Base-by-base conservation (phyloP, 2,888 invertebrate genomes). In the Hypomecis atomaria region DNA sequence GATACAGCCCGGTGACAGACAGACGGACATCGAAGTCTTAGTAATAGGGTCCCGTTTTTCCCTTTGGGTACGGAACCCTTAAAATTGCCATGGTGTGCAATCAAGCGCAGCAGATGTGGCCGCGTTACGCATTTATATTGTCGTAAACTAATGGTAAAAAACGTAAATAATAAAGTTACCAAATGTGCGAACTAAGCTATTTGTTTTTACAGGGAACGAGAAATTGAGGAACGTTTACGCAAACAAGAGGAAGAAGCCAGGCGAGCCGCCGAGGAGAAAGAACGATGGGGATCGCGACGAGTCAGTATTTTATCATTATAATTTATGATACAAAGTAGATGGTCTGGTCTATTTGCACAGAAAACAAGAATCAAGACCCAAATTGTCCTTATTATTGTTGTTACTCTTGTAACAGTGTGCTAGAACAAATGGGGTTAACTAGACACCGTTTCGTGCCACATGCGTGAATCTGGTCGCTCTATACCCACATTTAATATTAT, bases 171-270 rank as follows among this genome's bases (percentile, higher is more conserved):
- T n/a, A n/a, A n/a, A 23, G 23, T 23, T 23, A 23, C 23, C 3
- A 23, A 40, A 23, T 49, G 38, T 13, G 38, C 7, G 4, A 11
- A 11, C 0, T 6, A 34, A 23, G 6, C 7, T 38, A 13, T 37
- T 36, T 58, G 4, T 6, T 52, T 52, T 71, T 62, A 10, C 66
- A 93, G 93, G 75, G 98, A 98, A 80, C 94, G 97, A 59, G 97
- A 98, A 91, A 98, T 99, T 71, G 99, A 99, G 83, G 97, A 97
- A 82, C 95, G 97, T 72, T 90, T 98, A 55, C 95, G 95, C 38
- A 95, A 95, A 77, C 93, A 94, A 72, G 90, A 90, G 66, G 93
- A 93, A 60, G 92, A 91, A 73, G 81, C 89, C 0, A 82, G 91
- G 45, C 87, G 88, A 55, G 84, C 72, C 2, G 73, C 74, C 10